These are phyloP conservation scores for Polyommatus icarus DNA, from an alignment of 2,888 invertebrate species.

Conservation along the genomic window DNA sequence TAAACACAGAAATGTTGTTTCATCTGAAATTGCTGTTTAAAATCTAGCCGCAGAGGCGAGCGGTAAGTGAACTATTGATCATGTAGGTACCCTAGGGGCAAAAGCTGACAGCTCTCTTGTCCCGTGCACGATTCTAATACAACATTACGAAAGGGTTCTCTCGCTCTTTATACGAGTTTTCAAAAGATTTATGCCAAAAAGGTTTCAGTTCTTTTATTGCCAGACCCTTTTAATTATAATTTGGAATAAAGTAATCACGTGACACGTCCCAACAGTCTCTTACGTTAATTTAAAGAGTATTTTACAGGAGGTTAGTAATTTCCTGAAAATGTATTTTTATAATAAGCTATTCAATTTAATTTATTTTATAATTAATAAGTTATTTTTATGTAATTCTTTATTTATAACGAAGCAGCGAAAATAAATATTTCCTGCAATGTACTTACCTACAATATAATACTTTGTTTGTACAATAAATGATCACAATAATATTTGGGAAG, in stretches of 20 bases:
- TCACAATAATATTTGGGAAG: no score
- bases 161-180: conserved; percentile 17
- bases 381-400: no score
- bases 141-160: conserved; percentile 15
- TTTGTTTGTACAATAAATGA: no score
- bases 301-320: neutral
- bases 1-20: neutral
- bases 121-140: conserved; percentile 35
- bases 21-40: neutral
- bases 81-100: conserved; percentile 38
- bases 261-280: conserved; percentile 10
- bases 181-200: conserved; percentile 23
- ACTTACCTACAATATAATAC: no score
- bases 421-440: no score
- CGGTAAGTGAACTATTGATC: conserved; percentile 37
- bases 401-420: no score
- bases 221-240: conserved; percentile 9
- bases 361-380: no score
- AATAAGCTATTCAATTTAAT: no score
- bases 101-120: conserved; percentile 38
- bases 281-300: neutral
- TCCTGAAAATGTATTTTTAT: no score
- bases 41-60: conserved; percentile 7
- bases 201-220: conserved; percentile 18
- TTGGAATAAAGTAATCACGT: neutral